Percentiles rank a stretch among this genome's conserved stretches.
phyloP scores from a whole-genome alignment of 2,113 vertebrate genomes.

The Dolichallabes microphthalmus region DNA sequence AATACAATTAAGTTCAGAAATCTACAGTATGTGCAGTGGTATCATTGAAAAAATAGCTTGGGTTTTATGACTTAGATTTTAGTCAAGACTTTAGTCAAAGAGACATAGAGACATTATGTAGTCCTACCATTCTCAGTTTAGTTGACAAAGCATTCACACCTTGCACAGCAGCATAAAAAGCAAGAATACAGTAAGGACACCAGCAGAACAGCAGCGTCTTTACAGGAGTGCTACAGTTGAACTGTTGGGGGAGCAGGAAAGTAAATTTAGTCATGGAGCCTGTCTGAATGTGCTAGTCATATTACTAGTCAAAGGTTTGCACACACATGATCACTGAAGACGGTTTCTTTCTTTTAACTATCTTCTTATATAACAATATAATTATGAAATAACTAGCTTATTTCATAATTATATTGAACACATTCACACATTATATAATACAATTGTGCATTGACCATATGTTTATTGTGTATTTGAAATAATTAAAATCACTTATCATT shows the following conservation, averaged over 20 bases:
- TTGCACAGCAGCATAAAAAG: conserved; percentile 80
- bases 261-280: conserved; percentile 46
- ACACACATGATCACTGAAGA: neutral
- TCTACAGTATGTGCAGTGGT: neutral
- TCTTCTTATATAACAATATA: too few species aligned
- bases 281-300: conserved; percentile 1
- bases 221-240: conserved; percentile 83
- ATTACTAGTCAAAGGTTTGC: conserved; percentile 55
- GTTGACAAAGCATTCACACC: conserved; percentile 82
- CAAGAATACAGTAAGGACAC: conserved; percentile 87
- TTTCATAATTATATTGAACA: neutral
- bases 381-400: too few species aligned
- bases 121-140: conserved; percentile 87
- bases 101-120: neutral
- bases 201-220: conserved; percentile 85
- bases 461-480: neutral
- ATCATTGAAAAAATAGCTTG: neutral
- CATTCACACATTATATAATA: neutral
- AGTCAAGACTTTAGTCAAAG: neutral
- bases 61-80: neutral
- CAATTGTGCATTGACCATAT: neutral
- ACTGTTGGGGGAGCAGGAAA: conserved; percentile 68
- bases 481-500: neutral
- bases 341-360: neutral
- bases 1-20: neutral